A percentile compares a stretch with the other conserved stretches of the same genome.
Evolutionary conservation across 2,113 vertebrate genomes (phyloP).

Genomic region (Pterophyllum scalare): DNA sequence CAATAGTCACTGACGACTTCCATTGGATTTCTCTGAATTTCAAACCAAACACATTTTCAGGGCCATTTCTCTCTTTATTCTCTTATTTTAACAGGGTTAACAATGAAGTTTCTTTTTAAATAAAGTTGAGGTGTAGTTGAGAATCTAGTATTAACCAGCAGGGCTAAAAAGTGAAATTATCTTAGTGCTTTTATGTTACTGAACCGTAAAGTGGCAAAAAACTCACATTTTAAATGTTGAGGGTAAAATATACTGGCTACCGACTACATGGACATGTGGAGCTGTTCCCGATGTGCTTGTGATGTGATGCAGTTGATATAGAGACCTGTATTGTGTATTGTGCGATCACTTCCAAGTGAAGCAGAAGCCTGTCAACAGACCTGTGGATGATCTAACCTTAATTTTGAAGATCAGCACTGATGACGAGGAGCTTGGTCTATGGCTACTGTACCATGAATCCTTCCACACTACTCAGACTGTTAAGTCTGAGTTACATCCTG

Average conservation of each 20-base stretch:
- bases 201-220: not conserved
- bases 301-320: not conserved
- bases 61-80: conserved; percentile 31
- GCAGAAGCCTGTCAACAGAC: not conserved
- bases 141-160: not conserved
- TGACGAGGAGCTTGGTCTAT: not conserved
- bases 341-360: not conserved
- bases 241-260: not conserved
- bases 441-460: conserved; percentile 8
- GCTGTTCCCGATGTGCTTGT: not conserved
- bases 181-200: not conserved
- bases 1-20: conserved; percentile 58
- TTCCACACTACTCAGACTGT: not conserved
- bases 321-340: not conserved
- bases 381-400: not conserved
- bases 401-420: not conserved
- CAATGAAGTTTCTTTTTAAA: conserved; percentile 21
- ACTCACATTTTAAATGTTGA: not conserved
- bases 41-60: conserved; percentile 57
- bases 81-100: conserved; percentile 22
- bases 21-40: conserved; percentile 67
- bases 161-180: conserved; percentile 6
- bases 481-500: not conserved
- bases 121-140: not conserved
- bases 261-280: not conserved